Conservation (phyloP, 1,140 invertebrate species). For the Lepeophtheirus salmonis region DNA sequence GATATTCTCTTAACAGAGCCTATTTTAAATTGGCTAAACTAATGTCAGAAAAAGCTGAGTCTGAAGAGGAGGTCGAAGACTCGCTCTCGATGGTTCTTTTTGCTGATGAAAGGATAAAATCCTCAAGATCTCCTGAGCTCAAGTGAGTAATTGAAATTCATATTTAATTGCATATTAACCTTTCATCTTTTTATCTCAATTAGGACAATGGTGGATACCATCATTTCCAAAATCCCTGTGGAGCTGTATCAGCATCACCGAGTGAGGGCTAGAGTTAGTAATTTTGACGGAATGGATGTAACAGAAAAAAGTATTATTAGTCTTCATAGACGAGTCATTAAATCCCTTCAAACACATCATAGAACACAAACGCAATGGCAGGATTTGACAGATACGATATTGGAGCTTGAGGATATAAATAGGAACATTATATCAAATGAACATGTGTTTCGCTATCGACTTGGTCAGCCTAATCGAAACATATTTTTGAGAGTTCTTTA, state of each 20-base stretch:
- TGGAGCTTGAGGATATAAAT: conserved; percentile 63
- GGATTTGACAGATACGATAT: conserved; percentile 50
- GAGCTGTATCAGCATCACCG: conserved; percentile 51
- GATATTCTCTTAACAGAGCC: conserved; percentile 59
- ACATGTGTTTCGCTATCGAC: conserved; percentile 42
- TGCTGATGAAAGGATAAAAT: background rate
- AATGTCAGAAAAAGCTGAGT: conserved; percentile 9
- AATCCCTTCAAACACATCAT: conserved; percentile 65
- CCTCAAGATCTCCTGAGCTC: conserved; percentile 15
- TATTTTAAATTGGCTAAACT: conserved; percentile 56
- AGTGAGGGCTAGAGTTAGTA: conserved; percentile 24
- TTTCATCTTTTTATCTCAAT: conserved; percentile 25
- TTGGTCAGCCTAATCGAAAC: conserved; percentile 12
- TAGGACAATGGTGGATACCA: conserved; percentile 47
- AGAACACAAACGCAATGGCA: conserved; percentile 82
- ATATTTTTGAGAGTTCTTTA: conserved; percentile 19
- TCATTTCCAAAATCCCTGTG: conserved; percentile 62
- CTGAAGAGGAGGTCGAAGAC: conserved; percentile 16
- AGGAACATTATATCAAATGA: conserved; percentile 55
- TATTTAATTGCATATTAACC: background rate
- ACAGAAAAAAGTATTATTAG: conserved; percentile 59
- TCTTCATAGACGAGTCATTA: conserved; percentile 61
- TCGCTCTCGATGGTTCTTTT: background rate
- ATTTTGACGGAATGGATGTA: background rate
- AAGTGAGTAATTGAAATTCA: conserved; percentile 19